Evolutionary conservation across 2,113 vertebrate species (phyloP).

Genomic region (Motacilla tschutschensis): DNA sequence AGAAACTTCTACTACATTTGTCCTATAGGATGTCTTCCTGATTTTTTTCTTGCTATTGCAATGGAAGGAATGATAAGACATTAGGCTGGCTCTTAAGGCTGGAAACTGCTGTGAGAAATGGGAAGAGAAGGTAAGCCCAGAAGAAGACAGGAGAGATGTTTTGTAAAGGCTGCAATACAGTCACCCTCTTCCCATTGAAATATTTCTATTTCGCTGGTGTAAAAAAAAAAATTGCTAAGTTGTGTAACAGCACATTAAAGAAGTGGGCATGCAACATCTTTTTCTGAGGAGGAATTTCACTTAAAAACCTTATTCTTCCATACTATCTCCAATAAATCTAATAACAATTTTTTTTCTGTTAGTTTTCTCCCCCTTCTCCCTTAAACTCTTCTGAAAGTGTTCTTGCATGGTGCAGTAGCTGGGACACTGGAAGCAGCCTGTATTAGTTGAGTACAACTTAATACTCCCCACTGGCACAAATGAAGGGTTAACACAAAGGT

Average conservation of each 20-base stretch:
- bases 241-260: background rate
- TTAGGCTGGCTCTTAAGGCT: background rate
- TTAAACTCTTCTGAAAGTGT: background rate
- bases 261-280: background rate
- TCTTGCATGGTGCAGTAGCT: background rate
- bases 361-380: background rate
- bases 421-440: background rate
- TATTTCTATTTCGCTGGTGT: background rate
- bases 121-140: background rate
- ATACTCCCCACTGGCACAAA: background rate
- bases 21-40: background rate
- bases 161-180: background rate
- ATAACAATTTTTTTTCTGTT: background rate
- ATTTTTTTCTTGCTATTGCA: background rate
- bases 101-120: background rate
- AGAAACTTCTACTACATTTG: background rate
- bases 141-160: background rate
- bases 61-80: rapidly evolving
- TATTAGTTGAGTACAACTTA: background rate
- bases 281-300: background rate
- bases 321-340: background rate
- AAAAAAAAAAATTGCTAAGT: background rate
- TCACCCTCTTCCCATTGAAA: background rate
- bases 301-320: background rate
- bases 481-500: background rate